Evolutionary conservation across 30 jellyfish, hydroid and myxozoan species (phyloP), one percentile per base, ranked within the genome.

Genomic region (Sanderia malayensis): DNA sequence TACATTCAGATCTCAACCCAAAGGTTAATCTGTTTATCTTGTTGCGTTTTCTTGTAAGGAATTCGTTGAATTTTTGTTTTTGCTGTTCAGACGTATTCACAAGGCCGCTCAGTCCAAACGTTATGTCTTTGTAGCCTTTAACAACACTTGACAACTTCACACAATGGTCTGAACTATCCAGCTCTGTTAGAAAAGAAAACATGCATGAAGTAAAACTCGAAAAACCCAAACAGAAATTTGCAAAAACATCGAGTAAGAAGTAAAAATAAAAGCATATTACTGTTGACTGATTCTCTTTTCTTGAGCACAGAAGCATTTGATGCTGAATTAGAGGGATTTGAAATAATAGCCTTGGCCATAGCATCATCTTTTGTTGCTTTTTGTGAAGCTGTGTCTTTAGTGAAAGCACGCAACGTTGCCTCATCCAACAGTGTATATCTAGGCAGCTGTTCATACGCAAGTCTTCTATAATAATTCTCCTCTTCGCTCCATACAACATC

Each of bases 371-470:
- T 20, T 18, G 86, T 71, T 7, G 94, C 86, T 22, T 22, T 61
- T 67, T 46, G 46, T 34, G 94, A 44, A 2, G 94, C 76, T 0
- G 94, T 44, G 68, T 82, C 67, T 22, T 74, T 19, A 20, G 61
- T 74, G 33, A 82, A 65, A 0, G 22, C 32, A 4, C 60, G 32
- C 65, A 82, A 47, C 15, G 83, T 67, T 4, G 65, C 81, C 0
- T 29, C 74, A 60, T 82, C 94, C 11, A 41, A n/a, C 41, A 82
- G 61, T 0, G 80, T 64, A 30, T 37, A 71, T 46, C 94, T 71
- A 1, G 94, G 94, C 66, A 82, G 58, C 31, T 82, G 85, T 45
- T 82, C 86, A 46, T 61, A 67, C 8, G 86, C 94, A 41, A 82
- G 46, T 71, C 34, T 82, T 1, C 76, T 61, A 71, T 71, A 63